phyloP scores from a whole-genome alignment of 1,140 invertebrate species.

The Sycobia sp. region DNA sequence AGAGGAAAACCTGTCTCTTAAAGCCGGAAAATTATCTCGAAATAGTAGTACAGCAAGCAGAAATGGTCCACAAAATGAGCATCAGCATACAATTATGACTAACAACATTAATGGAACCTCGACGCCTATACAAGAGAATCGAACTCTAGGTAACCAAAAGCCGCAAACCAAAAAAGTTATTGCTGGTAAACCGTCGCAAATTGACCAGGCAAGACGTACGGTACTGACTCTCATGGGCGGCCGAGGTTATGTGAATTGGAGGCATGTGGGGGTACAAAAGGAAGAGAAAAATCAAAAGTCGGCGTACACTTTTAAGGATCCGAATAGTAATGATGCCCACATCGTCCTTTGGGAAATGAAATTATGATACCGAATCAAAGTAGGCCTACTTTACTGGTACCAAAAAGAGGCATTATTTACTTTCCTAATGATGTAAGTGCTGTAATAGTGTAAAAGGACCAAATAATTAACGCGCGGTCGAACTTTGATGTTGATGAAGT shows the following conservation, averaged over 20 bases:
- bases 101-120: constrained; percentile 13
- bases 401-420: constrained; percentile 37
- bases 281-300: constrained; percentile 53
- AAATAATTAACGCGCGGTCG: constrained; percentile 29
- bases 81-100: constrained; percentile 23
- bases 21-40: constrained; percentile 68
- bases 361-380: constrained; percentile 66
- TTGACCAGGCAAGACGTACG: constrained; percentile 70
- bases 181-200: constrained; percentile 49
- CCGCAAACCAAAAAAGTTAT: constrained; percentile 46
- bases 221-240: constrained; percentile 87
- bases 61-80: constrained; percentile 61
- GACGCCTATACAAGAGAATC: constrained; percentile 4
- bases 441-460: constrained; percentile 36
- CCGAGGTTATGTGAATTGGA: constrained; percentile 83
- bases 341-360: constrained; percentile 91
- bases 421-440: constrained; percentile 34
- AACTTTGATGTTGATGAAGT: constrained; percentile 1
- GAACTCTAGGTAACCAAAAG: constrained; percentile 34
- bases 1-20: constrained; percentile 77
- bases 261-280: constrained; percentile 62
- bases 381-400: constrained; percentile 30
- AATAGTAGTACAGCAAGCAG: constrained; percentile 75
- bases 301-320: constrained; percentile 58
- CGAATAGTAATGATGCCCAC: constrained; percentile 80